Base-by-base conservation (phyloP, 2,113 vertebrate species). In the Halichoeres trimaculatus region DNA sequence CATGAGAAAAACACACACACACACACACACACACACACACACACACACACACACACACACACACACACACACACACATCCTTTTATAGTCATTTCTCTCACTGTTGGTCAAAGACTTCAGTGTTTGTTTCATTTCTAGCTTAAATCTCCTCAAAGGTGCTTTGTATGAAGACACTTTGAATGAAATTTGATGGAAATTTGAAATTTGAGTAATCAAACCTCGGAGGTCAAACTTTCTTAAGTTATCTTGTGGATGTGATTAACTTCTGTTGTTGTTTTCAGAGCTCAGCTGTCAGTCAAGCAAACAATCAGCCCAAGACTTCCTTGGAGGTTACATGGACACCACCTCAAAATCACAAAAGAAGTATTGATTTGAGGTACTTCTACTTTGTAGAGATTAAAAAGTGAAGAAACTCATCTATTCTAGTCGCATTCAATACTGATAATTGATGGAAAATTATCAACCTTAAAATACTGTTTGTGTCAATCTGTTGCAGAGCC, bases 251-350 rank as follows among this genome's bases (percentile, higher is more conserved):
- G 1, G 11, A 30, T 30, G 48, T 68, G 45, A 0, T 59, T 48
- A 34, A 5, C 1, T 63, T 60, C 67, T 62, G 11, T 52, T 19
- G 50, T 7, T 57, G 22, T 64, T 20, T 34, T 61, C 54, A 89
- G 86, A 45, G 0, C 14, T 62, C 73, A 0, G 80, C 78, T 65
- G 86, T 84, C 22, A 52, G 11, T 65, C 67, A 90, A 0, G 8
- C 0, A 0, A 0, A 0, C 9, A 76, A 71, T 12, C 0, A 0
- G 1, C 0, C 0, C 0, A 61, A 61, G 19, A 20, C 0, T 3
- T n/a, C 0, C 0, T 0, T 85, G 1, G 2, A 0, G 0, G 76
- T 87, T 20, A 66, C 69, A 53, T 90, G 89, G 89, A 83, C 22
- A 1, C 8, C 12, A 2, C 51, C 0, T 2, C 24, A 0, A 12